Evolutionary conservation across 23 tunicate species (phyloP).

Genomic region (Phallusia fumigata): DNA sequence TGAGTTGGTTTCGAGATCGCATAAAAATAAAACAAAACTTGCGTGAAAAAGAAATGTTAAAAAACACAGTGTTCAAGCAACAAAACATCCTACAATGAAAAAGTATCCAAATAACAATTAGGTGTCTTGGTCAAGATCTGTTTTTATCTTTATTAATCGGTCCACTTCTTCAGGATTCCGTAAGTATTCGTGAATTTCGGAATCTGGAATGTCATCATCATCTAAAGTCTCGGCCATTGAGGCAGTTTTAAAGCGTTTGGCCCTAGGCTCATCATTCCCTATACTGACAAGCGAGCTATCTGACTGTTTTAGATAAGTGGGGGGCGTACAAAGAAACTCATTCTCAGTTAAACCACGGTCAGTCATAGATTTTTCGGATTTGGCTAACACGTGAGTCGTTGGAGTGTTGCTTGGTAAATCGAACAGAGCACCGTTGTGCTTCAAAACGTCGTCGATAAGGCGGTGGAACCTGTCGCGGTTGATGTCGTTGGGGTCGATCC

Average conservation of each 20-base stretch:
- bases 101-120: no score
- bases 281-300: not conserved
- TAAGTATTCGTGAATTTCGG: not conserved
- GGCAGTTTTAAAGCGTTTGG: not conserved
- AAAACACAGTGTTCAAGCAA: no score
- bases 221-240: not conserved
- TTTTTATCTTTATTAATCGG: not conserved
- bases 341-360: not conserved
- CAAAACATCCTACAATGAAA: no score
- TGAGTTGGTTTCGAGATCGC: no score
- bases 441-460: slow-evolving; percentile 6
- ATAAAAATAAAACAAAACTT: no score
- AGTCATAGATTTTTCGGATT: not conserved
- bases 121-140: not conserved
- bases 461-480: not conserved
- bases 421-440: not conserved
- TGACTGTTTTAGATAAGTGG: not conserved
- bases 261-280: not conserved
- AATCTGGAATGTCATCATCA: not conserved
- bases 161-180: not conserved
- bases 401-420: not conserved
- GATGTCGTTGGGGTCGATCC: not conserved
- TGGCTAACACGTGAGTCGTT: not conserved
- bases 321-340: not conserved
- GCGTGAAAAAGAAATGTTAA: no score